phyloP scores from a whole-genome alignment of 2,888 invertebrate species.

The Barypeithes pellucidus region DNA sequence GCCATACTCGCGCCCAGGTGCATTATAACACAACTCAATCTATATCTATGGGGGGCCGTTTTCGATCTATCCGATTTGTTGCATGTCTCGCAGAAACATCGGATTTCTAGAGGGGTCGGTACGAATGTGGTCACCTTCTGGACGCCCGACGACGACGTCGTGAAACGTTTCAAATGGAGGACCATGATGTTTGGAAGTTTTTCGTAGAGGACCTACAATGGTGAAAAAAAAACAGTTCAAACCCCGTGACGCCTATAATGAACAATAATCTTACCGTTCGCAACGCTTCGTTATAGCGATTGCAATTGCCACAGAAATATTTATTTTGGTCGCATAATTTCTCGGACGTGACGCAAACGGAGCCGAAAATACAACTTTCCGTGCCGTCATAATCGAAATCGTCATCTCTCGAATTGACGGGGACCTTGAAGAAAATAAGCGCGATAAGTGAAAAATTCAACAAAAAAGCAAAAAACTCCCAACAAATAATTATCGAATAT shows the following conservation, averaged over 20 bases:
- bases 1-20: slow-evolving; percentile 88
- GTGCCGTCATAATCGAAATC: slow-evolving; percentile 61
- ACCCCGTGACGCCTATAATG: no score
- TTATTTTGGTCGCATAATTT: slow-evolving; percentile 90
- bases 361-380: slow-evolving; percentile 77
- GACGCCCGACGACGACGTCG: slow-evolving; percentile 80
- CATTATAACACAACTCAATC: slow-evolving; percentile 92
- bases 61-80: slow-evolving; percentile 66
- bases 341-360: slow-evolving; percentile 88
- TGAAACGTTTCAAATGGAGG: slow-evolving; percentile 89
- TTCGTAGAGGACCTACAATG: slow-evolving; percentile 81
- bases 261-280: slow-evolving; percentile 72
- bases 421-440: slow-evolving; percentile 44
- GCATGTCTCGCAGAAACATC: slow-evolving; percentile 91
- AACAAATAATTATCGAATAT: no score
- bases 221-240: neutral
- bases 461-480: no score
- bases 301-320: slow-evolving; percentile 92
- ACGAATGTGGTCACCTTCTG: no score
- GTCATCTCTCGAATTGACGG: slow-evolving; percentile 49
- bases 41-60: slow-evolving; percentile 77
- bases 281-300: slow-evolving; percentile 91
- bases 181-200: slow-evolving; percentile 89
- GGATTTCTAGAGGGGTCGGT: slow-evolving; percentile 87
- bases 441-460: no score